Base-by-base conservation (phyloP, 2,797 vertebrate species). In the Myoxocephalus aenaeus region DNA sequence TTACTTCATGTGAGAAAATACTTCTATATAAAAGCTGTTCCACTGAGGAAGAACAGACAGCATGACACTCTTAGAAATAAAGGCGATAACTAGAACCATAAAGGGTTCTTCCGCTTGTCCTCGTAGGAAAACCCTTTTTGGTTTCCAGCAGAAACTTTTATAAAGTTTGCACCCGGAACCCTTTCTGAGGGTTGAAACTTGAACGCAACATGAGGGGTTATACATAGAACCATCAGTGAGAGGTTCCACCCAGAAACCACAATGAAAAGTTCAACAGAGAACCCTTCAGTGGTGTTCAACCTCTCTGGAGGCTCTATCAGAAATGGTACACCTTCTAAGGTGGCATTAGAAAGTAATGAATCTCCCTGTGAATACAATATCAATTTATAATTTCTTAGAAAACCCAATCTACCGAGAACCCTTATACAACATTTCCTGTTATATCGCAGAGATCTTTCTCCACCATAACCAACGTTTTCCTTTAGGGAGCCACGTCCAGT, bases 21-120 rank as follows among this genome's bases (percentile, higher is more conserved):
- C 4, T 73, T 70, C 18, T 54, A 25, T 12, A 80, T 15, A 76
- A 51, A 69, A 66, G 9, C 18, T 62, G 20, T 54, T 53, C 54
- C 32, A 20, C 15, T 25, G 29, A 54, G 17, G 13, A 32, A 50
- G 17, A 36, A 36, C 54, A 70, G 40, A 65, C 15, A 42, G 18
- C 36, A 64, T 17, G 18, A 11, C 46, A 56, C 27, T 56, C 54
- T 29, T 29, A 29, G 54, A 56, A 56, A 56, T 56, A 56, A 56
- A 56, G 6, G 13, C 27, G 14, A 27, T 51, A 51, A 22, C 25
- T 3, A 3, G 13, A 56, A 56, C 53, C 13, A 56, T 7, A n/a
- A 56, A 27, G 53, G 53, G 53, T 15, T 56, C 7, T 29, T 27
- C 10, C 2, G 25, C 53, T 27, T 27, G 25, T 56, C 53, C 14